Conservation (phyloP, 2,797 vertebrate species). For the Gymnocypris eckloni region DNA sequence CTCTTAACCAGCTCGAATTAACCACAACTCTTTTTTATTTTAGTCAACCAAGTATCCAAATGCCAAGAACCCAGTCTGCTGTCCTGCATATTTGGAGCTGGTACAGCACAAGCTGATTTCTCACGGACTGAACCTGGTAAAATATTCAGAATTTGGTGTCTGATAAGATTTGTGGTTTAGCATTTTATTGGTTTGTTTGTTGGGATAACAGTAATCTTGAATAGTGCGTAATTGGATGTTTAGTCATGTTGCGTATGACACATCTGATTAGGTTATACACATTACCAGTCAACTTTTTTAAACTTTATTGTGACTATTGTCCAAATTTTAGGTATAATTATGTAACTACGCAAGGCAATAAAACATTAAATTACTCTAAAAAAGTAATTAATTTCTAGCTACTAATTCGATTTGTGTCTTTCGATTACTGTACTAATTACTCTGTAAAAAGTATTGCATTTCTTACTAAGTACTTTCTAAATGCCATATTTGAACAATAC, state of each 20-base stretch:
- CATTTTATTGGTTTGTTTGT: neutral
- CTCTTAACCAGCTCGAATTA: conserved; percentile 74
- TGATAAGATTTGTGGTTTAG: neutral
- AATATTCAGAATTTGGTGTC: conserved; percentile 38
- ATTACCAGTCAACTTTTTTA: neutral
- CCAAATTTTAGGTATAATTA: neutral
- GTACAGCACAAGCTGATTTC: conserved; percentile 73
- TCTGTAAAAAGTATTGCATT: neutral
- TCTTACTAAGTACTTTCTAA: neutral
- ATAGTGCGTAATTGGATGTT: neutral
- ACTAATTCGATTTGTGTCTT: neutral
- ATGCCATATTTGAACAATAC: neutral
- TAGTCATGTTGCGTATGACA: neutral
- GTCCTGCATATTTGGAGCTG: conserved; percentile 74
- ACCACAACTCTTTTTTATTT: conserved; percentile 66
- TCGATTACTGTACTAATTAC: neutral
- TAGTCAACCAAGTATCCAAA: conserved; percentile 68
- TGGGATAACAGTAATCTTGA: neutral
- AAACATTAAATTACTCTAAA: no score
- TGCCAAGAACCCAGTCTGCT: conserved; percentile 68
- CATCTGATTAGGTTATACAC: neutral
- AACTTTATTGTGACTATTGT: neutral
- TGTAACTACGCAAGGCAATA: no score
- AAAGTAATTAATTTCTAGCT: neutral
- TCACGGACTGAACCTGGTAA: conserved; percentile 78